Base-by-base conservation (phyloP, 1,140 invertebrate species). In the Armadillidium nasatum region DNA sequence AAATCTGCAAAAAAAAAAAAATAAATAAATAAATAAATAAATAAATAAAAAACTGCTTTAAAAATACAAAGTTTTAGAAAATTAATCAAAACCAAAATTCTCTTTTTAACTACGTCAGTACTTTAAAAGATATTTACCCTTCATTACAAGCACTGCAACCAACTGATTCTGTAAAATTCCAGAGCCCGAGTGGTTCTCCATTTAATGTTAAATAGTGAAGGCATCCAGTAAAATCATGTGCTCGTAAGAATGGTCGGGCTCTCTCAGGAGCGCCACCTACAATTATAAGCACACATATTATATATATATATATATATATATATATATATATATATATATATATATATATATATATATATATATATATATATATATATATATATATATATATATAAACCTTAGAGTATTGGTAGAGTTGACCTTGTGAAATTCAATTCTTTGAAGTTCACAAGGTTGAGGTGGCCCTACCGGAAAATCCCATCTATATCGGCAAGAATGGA, bases 191-290 rank as follows among this genome's bases (percentile, higher is more conserved):
- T 0, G 88, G 89, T 44, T 89, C 88, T 7, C 90, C 91, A 84
- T 97, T 93, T 0, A 94, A 85, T 76, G 87, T 87, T 0, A 96
- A 85, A 78, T 92, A 89, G 83, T 94, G 88, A 7, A 96, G 86
- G 75, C 94, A 95, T 0, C 92, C 94, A 22, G 82, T 81, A 81
- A 89, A 85, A 10, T 72, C 69, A 0, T 72, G 67, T 72, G 73
- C 72, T 60, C 50, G 79, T 13, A 80, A 66, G 11, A 46, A 10
- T 13, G 70, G 74, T n/a, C 70, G 50, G 11, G 73, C 77, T 13
- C n/a, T 23, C 10, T 45, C 66, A 9, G 76, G 81, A 50, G 71
- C 74, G 4, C 76, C 80, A 45, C 75, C 81, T 80, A 33, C 33
- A 33, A 33, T n/a, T n/a, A n/a, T n/a, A n/a, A n/a, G n/a, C n/a